Evolutionary conservation across 2,888 invertebrate genomes (phyloP).

Genomic region (Rapana venosa): DNA sequence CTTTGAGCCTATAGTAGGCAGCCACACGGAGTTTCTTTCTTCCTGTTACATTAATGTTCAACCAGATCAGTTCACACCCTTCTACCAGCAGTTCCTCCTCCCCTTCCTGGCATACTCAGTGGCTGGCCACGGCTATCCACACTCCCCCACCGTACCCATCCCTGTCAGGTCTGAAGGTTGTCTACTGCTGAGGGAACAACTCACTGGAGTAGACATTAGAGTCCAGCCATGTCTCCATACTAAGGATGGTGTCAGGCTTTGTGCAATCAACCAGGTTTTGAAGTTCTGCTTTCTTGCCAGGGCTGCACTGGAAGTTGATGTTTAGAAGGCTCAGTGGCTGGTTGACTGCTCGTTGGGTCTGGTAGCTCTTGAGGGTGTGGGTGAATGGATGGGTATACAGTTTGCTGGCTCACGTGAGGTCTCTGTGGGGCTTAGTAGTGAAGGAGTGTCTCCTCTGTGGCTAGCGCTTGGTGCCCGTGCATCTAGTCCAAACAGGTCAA

Average conservation of each 20-base stretch:
- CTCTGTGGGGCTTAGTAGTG: slow-evolving; percentile 7
- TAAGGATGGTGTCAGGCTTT: background rate
- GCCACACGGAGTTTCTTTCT: too few species aligned
- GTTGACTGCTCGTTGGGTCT: background rate
- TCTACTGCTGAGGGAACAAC: background rate
- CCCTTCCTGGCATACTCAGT: background rate
- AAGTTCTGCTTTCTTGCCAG: slow-evolving; percentile 1
- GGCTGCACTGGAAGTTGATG: background rate
- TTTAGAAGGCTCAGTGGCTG: background rate
- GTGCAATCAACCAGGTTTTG: background rate
- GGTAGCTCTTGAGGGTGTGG: background rate
- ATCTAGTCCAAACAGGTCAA: slow-evolving; percentile 21
- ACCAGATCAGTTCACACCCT: background rate
- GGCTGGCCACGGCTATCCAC: background rate
- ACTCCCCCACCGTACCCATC: background rate
- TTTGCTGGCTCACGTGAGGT: background rate
- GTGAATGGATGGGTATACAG: slow-evolving; percentile 12
- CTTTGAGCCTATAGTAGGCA: background rate
- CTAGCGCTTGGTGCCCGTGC: background rate
- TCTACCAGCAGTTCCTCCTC: background rate
- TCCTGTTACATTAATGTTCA: background rate
- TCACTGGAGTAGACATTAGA: background rate
- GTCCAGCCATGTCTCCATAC: slow-evolving; percentile 21
- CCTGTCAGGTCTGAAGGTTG: background rate
- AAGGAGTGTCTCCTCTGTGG: background rate